Evolutionary conservation across 2,113 vertebrate species (phyloP), one percentile per base, ranked within the genome.

Genomic region (Mirza zaza): DNA sequence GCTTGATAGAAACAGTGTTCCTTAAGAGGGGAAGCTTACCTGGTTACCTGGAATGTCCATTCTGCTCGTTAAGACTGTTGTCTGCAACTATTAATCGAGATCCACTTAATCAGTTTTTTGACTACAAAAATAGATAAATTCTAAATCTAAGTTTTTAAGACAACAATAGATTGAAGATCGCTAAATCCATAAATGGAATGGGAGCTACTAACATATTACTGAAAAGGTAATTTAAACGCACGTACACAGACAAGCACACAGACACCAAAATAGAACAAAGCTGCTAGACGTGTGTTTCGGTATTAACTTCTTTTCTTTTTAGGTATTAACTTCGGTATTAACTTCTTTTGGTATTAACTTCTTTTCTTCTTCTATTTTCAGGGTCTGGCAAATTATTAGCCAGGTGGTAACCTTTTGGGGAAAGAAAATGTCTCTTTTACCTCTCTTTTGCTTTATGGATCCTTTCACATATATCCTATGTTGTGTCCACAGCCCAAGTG

Each of bases 211-310:
- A 59, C 3, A 2, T n/a, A 59, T 29, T 59, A 14, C 36, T 42
- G 25, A 83, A 71, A 93, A 63, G 10, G 8, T 23, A 18, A 79
- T 32, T 67, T 68, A 85, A 67, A 25, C 77, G 52, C 10, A 45
- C 0, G 15, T 0, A 7, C 10, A 36, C 6, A 11, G 48, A 1
- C 0, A 4, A 34, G 42, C 29, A 3, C 9, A 70, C 8, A 2
- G 6, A 67, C 13, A 8, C 8, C 52, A 36, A 29, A 27, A 77
- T 20, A 65, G 34, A 61, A 48, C 5, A 63, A 2, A 65, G 21
- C 3, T 67, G 27, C 50, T 21, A 3, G 21, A 63, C 52, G 45
- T 68, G 39, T 90, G 13, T 55, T 83, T 48, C 15, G 8, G 7
- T 84, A 3, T 87, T 88, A 42, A 36, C 5, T 29, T 55, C 18